These are phyloP conservation scores for Acridotheres tristis DNA, from an alignment of 2,797 vertebrate genomes.

Conservation along the genomic window DNA sequence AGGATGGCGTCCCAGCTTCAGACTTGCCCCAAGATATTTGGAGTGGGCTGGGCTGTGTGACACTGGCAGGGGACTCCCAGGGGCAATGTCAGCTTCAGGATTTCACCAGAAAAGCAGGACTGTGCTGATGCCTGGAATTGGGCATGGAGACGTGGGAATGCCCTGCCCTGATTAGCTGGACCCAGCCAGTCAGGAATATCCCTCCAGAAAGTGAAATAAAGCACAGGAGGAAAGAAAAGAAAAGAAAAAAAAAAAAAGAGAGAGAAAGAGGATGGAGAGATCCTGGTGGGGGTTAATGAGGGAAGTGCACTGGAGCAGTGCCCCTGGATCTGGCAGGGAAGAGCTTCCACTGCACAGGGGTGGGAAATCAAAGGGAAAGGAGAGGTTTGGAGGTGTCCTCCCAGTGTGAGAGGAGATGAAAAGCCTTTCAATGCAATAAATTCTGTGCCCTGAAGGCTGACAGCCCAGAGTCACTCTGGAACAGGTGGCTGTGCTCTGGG, in stretches of 20 bases:
- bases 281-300: too few species aligned
- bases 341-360: neutral
- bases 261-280: neutral
- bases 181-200: neutral
- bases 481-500: fast-evolving
- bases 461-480: neutral
- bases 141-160: neutral
- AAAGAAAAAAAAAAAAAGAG: fast-evolving
- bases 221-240: neutral
- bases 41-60: neutral
- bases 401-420: neutral
- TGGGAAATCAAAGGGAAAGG: neutral
- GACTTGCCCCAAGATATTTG: neutral
- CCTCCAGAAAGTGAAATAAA: neutral
- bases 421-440: neutral
- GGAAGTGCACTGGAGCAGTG: fast-evolving
- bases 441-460: fast-evolving
- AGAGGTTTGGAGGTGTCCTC: neutral
- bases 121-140: fast-evolving
- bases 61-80: fast-evolving
- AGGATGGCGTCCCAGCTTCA: neutral
- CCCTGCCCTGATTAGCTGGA: neutral
- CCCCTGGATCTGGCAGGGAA: neutral
- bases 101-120: neutral
- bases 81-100: neutral